Conservation (phyloP, 2,113 vertebrate species). For the Gobiocypris rarus region DNA sequence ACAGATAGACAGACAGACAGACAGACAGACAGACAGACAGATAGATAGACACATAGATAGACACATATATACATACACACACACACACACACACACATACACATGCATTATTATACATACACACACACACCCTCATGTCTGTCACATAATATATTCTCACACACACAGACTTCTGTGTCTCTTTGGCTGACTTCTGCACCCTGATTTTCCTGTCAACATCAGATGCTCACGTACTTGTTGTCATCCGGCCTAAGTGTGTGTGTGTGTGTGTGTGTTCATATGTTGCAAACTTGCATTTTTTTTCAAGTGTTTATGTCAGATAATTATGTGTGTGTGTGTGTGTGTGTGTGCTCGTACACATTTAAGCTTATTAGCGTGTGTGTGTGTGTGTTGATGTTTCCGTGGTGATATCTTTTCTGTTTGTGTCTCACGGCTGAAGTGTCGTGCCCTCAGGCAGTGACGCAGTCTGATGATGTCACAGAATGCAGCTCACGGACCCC, state of each 20-base stretch:
- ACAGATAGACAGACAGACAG: too few species aligned
- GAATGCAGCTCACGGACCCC: neutral
- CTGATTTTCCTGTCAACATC: slow-evolving; percentile 43
- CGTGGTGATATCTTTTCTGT: slow-evolving; percentile 40
- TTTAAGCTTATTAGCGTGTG: neutral
- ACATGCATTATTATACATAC: too few species aligned
- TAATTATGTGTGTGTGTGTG: neutral
- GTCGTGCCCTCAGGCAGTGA: slow-evolving; percentile 40
- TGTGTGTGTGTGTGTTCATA: slow-evolving; percentile 1
- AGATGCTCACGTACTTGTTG: slow-evolving; percentile 26
- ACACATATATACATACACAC: accelerated
- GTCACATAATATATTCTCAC: neutral
- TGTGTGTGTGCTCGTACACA: neutral
- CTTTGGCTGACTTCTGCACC: slow-evolving; percentile 66
- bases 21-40: accelerated
- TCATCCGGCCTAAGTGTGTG: slow-evolving; percentile 14
- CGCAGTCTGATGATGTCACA: slow-evolving; percentile 45
- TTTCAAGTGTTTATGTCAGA: neutral
- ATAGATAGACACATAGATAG: too few species aligned
- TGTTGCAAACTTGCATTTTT: neutral
- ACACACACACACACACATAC: neutral
- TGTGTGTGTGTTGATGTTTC: slow-evolving; percentile 43
- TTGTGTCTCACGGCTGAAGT: slow-evolving; percentile 45
- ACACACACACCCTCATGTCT: neutral
- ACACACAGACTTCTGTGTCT: slow-evolving; percentile 50